Evolutionary conservation across 2,797 vertebrate species (phyloP).

Genomic region (Enteromius argenteus): DNA sequence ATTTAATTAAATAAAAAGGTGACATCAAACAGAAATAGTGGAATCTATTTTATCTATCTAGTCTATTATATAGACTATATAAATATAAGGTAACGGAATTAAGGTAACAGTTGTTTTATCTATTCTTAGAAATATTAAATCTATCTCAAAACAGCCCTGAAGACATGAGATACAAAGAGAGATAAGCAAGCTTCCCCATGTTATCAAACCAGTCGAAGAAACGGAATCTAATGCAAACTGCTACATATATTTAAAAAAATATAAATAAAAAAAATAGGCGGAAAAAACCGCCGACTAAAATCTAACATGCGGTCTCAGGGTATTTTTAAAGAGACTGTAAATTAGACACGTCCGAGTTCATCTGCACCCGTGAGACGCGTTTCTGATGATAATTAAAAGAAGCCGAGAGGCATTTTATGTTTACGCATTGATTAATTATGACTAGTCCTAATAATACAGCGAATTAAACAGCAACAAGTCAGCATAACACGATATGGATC

Average conservation of each 20-base stretch:
- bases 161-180: background rate
- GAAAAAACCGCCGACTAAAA: slow-evolving; percentile 28
- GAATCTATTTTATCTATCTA: background rate
- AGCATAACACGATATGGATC: background rate
- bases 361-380: slow-evolving; percentile 33
- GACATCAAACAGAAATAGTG: background rate
- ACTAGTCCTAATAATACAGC: background rate
- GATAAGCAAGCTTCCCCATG: background rate
- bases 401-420: slow-evolving; percentile 26
- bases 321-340: slow-evolving; percentile 47
- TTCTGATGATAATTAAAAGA: slow-evolving; percentile 37
- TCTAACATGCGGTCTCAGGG: background rate
- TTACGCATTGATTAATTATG: slow-evolving; percentile 9
- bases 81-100: background rate
- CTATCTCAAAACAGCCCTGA: slow-evolving; percentile 11
- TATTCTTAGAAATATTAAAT: slow-evolving; percentile 12
- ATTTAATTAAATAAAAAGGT: background rate
- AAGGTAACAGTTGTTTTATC: background rate
- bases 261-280: background rate
- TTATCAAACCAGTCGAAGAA: background rate
- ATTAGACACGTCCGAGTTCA: slow-evolving; percentile 51
- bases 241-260: background rate
- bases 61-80: background rate
- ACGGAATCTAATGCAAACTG: background rate
- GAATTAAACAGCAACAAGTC: background rate